phyloP scores from a whole-genome alignment of 2,797 vertebrate genomes.

The Discoglossus pictus region DNA sequence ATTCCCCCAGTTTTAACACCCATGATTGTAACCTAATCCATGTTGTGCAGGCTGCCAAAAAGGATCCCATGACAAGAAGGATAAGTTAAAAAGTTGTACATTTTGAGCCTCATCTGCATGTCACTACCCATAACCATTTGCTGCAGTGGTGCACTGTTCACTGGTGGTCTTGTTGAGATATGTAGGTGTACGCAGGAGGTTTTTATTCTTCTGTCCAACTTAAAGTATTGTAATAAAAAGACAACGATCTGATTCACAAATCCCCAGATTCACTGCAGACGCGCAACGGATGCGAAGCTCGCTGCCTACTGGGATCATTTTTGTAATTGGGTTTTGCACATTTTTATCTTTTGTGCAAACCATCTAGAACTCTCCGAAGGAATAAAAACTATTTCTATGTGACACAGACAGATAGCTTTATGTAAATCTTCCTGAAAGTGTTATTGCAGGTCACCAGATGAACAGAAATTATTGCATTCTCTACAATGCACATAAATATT shows the following conservation, averaged over 20 bases:
- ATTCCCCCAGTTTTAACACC: no score
- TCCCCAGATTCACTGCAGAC: slow-evolving; percentile 5
- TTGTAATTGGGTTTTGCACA: slow-evolving; percentile 12
- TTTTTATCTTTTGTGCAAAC: slow-evolving; percentile 12
- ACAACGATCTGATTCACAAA: slow-evolving; percentile 9
- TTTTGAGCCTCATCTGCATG: no score
- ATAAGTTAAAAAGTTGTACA: no score
- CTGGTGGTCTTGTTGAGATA: no score
- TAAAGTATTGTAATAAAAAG: no score
- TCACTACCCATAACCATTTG: no score
- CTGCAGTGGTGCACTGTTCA: no score
- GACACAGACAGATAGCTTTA: slow-evolving; percentile 15
- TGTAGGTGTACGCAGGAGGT: no score
- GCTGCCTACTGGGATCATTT: slow-evolving; percentile 10
- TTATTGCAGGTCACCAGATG: slow-evolving; percentile 35
- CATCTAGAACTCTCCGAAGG: slow-evolving; percentile 1
- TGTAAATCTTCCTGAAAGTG: slow-evolving; percentile 33
- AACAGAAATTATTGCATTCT: slow-evolving; percentile 29
- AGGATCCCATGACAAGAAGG: no score
- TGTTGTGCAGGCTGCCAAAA: no score
- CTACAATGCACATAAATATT: slow-evolving; percentile 32
- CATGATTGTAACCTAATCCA: no score
- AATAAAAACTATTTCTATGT: slow-evolving; percentile 23
- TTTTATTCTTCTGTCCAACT: no score
- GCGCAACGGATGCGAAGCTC: neutral